Evolutionary conservation across 1,140 invertebrate species (phyloP).

Genomic region (Pinna nobilis): DNA sequence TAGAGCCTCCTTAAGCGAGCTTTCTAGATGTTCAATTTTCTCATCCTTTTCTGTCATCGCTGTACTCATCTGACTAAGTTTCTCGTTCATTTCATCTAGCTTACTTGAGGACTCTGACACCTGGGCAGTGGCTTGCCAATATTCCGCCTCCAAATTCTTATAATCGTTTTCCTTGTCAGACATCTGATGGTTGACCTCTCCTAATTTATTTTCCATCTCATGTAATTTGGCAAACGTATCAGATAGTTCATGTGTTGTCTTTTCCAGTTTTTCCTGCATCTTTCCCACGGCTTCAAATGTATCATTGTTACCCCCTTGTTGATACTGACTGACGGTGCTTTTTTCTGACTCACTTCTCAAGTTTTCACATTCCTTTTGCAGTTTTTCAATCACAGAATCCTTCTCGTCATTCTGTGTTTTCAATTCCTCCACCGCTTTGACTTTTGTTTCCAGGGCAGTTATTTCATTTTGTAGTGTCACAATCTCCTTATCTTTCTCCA

Average conservation of each 20-base stretch:
- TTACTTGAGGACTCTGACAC: conserved; percentile 36
- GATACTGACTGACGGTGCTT: conserved; percentile 19
- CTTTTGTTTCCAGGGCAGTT: conserved; percentile 26
- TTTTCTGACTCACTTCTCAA: conserved; percentile 27
- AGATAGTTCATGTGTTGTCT: conserved; percentile 38
- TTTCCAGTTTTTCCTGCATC: conserved; percentile 44
- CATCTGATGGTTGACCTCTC: background rate
- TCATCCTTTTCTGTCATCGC: conserved; percentile 50
- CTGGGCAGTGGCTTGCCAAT: conserved; percentile 18
- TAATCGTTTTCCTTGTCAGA: conserved; percentile 11
- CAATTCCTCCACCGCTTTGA: conserved; percentile 13
- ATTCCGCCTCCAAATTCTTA: conserved; percentile 18
- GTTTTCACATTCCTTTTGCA: conserved; percentile 32
- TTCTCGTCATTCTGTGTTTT: background rate
- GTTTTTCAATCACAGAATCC: conserved; percentile 5
- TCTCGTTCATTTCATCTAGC: conserved; percentile 46
- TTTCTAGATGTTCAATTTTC: conserved; percentile 47
- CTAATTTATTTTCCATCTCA: conserved; percentile 18
- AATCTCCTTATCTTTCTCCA: conserved; percentile 44
- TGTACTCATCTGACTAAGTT: conserved; percentile 34
- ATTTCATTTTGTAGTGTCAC: conserved; percentile 37
- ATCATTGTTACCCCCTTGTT: conserved; percentile 15
- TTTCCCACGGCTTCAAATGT: conserved; percentile 28
- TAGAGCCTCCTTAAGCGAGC: conserved; percentile 41
- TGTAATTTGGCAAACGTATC: conserved; percentile 22